Base-by-base conservation (phyloP, 2,888 invertebrate species). In the Plusia festucae region DNA sequence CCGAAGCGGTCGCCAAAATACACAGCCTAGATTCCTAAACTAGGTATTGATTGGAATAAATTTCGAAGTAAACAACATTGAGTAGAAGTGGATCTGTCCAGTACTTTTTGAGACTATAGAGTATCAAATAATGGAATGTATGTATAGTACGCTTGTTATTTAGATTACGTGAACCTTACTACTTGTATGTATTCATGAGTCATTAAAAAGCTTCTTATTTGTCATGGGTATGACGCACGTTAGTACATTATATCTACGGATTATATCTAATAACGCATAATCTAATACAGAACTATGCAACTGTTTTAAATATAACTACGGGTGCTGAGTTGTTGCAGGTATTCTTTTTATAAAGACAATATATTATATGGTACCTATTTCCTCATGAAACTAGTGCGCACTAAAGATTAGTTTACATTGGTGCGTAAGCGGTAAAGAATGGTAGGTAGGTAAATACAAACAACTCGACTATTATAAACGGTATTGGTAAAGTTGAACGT, bases 361-460 rank as follows among this genome's bases (percentile, higher is more conserved):
- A n/a, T n/a, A n/a, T n/a, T n/a, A n/a, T n/a, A n/a, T 60, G 46
- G 18, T 52, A 51, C 22, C 52, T 49, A 40, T n/a, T 62, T 71
- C 64, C 71, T 70, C 46, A 55, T 59, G 54, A 40, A 75, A 62
- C 51, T 61, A 57, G 76, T 58, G 63, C 58, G 16, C 58, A 55
- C 40, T 58, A 52, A 56, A 56, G 8, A 30, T 2, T 56, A 32
- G 60, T 53, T 49, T 49, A 49, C 46, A 49, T 49, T 9, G 20
- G 18, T 20, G 18, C 46, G 46, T 49, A 49, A 49, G 46, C 46
- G 20, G 46, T 49, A 18, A 11, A 20, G 46, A 13, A 49, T 11
- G 20, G 46, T 49, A 18, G 46, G 16, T 46, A 46, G 46, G 18
- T 18, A 49, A 18, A 20, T 11, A 49, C 46, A 49, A 18, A 9